Evolutionary conservation across 2,888 invertebrate species (phyloP), one percentile per base, ranked within the genome.

Genomic region (Acholoe squamosa): DNA sequence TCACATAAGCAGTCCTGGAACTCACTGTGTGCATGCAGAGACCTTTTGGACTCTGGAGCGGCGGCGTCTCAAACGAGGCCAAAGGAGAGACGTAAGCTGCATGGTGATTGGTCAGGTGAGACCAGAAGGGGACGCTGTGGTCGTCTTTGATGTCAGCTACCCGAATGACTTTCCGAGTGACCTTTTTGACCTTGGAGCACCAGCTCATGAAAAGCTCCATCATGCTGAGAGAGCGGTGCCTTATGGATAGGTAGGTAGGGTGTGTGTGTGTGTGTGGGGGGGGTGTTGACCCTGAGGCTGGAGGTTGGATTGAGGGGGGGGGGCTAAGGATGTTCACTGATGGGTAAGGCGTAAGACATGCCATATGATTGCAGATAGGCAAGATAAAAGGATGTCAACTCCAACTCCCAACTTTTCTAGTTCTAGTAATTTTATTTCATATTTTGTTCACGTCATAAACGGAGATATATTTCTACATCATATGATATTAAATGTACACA

Each of bases 41-140:
- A 14, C 25, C 71, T 25, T 71, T 43, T 80, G 80, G 80, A 43
- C 22, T 10, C 80, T 22, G 80, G 10, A 22, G 16, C 34, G 76
- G 0, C 80, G 22, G 80, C 33, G 43, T 80, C 80, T 43, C 12
- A 76, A 31, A 80, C 33, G 34, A 80, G 43, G 80, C 33, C 43
- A 43, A 34, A 80, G 43, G 43, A 33, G 1, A 43, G 22, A 19
- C 0, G 80, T 80, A 80, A 80, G 0, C 34, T 43, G 80, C 22
- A 80, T n/a, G 33, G 22, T 80, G 80, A 80, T 80, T 80, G 80
- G 80, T 80, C 80, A 80, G 80, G 34, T 43, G 80, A 33, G 33
- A n/a, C 34, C 80, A 43, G n/a, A n/a, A 28, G 80, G 43, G 33
- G 80, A 43, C 80, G 80, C 80, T 80, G 80, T 22, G 80, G 16